Conservation (phyloP, 2,888 invertebrate genomes). For the Fragum fragum region DNA sequence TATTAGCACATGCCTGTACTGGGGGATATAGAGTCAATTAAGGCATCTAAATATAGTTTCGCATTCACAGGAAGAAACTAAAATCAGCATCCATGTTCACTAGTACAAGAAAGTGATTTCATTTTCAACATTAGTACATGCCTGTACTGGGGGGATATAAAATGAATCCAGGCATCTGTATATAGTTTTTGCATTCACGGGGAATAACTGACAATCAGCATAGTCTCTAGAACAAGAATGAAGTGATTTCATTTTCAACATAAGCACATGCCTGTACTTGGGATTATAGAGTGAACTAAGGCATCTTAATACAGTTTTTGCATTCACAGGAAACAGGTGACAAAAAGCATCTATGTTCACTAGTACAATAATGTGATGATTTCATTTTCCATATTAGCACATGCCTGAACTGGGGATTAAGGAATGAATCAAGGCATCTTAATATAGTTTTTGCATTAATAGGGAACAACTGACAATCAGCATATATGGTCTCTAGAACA, state of each 20-base stretch:
- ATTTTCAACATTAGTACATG: slow-evolving; percentile 40
- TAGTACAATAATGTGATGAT: background rate
- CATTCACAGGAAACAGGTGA: too few relatives aligned
- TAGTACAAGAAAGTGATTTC: background rate
- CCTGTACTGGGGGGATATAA: slow-evolving; percentile 26
- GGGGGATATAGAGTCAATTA: background rate
- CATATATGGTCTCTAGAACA: background rate
- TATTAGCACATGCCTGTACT: slow-evolving; percentile 43
- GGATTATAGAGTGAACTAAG: too few relatives aligned
- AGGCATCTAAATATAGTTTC: too few relatives aligned
- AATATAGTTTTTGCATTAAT: too few relatives aligned
- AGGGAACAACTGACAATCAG: too few relatives aligned
- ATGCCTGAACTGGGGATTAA: slow-evolving; percentile 35
- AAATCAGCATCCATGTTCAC: background rate
- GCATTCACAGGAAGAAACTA: too few relatives aligned
- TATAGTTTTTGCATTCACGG: background rate
- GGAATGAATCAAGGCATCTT: too few relatives aligned
- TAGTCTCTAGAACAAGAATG: slow-evolving; percentile 34
- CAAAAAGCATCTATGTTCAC: background rate
- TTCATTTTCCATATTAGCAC: slow-evolving; percentile 27
- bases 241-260: slow-evolving; percentile 32
- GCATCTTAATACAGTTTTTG: too few relatives aligned
- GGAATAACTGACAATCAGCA: background rate
- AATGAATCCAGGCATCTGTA: background rate
- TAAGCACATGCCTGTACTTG: slow-evolving; percentile 35